Percentiles rank a stretch among this genome's conserved stretches.
phyloP scores from a whole-genome alignment of 2,113 vertebrate species.

The Poecilia latipinna region DNA sequence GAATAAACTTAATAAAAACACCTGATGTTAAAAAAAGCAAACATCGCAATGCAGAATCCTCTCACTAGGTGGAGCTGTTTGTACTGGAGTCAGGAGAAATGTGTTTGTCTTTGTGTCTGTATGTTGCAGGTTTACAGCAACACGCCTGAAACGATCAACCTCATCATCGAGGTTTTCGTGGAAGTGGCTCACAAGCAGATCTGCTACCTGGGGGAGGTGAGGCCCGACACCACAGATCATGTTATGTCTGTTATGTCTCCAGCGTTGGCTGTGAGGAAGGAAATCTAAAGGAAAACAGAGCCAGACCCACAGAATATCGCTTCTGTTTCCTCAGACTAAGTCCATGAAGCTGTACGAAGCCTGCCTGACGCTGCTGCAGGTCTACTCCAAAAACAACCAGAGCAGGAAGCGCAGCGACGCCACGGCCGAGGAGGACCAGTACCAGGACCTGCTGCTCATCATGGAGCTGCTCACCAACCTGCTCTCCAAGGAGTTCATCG shows the following conservation, averaged over 20 bases:
- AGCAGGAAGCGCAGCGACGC: slow-evolving; percentile 91
- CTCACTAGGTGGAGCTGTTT: background rate
- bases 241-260: too few species aligned
- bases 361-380: slow-evolving; percentile 95
- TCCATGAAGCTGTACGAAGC: slow-evolving; percentile 98
- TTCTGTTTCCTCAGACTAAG: slow-evolving; percentile 84
- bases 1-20: too few species aligned
- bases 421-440: slow-evolving; percentile 95
- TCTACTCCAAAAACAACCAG: slow-evolving; percentile 97
- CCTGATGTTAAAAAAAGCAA: too few species aligned
- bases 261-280: too few species aligned
- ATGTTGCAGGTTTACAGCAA: slow-evolving; percentile 89
- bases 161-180: slow-evolving; percentile 99
- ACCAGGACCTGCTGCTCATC: slow-evolving; percentile 99
- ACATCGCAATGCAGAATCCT: background rate
- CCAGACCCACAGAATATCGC: background rate
- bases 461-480: slow-evolving; percentile 99
- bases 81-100: background rate
- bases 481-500: slow-evolving; percentile 98
- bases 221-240: background rate
- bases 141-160: slow-evolving; percentile 97
- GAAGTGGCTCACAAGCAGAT: slow-evolving; percentile 99
- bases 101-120: background rate
- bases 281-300: too few species aligned
- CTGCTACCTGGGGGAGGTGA: slow-evolving; percentile 98